Conservation (phyloP, 1,140 invertebrate species). For the Holotrichia oblita region DNA sequence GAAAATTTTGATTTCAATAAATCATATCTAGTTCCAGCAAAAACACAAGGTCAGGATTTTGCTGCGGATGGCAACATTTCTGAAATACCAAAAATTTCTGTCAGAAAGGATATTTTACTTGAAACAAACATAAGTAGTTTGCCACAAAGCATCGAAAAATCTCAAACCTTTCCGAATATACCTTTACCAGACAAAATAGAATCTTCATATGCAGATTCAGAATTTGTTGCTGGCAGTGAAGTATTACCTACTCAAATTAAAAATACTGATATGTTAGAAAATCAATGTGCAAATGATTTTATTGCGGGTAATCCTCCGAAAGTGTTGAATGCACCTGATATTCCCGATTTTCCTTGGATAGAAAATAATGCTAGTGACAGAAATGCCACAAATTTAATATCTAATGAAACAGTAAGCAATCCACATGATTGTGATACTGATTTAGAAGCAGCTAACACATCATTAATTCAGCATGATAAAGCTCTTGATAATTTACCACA, state of each 20-base stretch:
- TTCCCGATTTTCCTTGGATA: background rate
- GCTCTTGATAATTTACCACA: background rate
- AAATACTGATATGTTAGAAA: background rate
- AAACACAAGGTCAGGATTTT: background rate
- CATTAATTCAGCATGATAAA: background rate
- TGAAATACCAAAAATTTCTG: slow-evolving; percentile 17
- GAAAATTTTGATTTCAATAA: slow-evolving; percentile 40
- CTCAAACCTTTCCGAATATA: background rate
- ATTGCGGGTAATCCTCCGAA: background rate
- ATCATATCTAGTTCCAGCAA: slow-evolving; percentile 28
- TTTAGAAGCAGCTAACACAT: background rate
- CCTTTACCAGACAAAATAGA: background rate
- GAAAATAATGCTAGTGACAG: background rate
- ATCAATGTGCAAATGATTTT: background rate
- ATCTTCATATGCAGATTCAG: background rate
- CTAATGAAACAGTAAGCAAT: background rate
- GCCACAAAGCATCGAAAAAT: background rate
- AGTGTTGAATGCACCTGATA: background rate
- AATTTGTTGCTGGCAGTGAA: background rate
- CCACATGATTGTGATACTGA: background rate
- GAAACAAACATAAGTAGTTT: background rate
- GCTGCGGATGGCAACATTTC: background rate
- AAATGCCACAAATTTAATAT: background rate
- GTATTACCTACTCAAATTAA: background rate
- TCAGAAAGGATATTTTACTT: slow-evolving; percentile 20